Evolutionary conservation across 2,888 invertebrate species (phyloP).

Genomic region (Parnassius apollo): DNA sequence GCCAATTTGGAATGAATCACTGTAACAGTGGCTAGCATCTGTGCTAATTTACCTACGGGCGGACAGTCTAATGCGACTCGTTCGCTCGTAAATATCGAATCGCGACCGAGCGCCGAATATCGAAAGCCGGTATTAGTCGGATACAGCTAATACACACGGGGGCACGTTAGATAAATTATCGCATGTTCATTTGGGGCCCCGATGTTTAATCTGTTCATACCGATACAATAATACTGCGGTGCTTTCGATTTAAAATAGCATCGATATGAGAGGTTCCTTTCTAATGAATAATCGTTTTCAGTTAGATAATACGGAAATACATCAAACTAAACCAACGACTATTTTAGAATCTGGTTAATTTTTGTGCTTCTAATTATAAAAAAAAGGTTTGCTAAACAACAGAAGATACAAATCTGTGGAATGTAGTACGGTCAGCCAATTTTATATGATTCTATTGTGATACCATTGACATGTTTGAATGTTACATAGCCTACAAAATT

Average conservation of each 20-base stretch:
- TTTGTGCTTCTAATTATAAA: too few species aligned
- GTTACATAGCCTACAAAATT: constrained; percentile 24
- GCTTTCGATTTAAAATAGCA: constrained; percentile 52
- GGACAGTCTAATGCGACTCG: constrained; percentile 80
- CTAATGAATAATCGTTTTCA: too few species aligned
- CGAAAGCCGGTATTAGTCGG: constrained; percentile 80
- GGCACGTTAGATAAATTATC: constrained; percentile 78
- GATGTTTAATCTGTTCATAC: constrained; percentile 78
- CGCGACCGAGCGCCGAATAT: constrained; percentile 79
- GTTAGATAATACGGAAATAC: neutral
- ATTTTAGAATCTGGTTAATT: too few species aligned
- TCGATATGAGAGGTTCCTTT: constrained; percentile 5
- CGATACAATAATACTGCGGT: constrained; percentile 57
- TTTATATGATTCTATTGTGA: constrained; percentile 11
- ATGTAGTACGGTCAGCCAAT: constrained; percentile 1
- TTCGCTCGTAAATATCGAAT: constrained; percentile 77
- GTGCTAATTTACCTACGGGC: constrained; percentile 81
- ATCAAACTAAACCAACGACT: too few species aligned
- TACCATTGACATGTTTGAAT: constrained; percentile 20
- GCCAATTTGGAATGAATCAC: constrained; percentile 82
- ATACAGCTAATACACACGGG: constrained; percentile 81
- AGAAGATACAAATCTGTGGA: neutral
- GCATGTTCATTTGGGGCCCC: constrained; percentile 76
- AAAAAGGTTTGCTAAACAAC: neutral
- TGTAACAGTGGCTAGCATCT: constrained; percentile 79